These are phyloP conservation scores for Passer montanus DNA, from an alignment of 2,113 vertebrate species.

Conservation along the genomic window DNA sequence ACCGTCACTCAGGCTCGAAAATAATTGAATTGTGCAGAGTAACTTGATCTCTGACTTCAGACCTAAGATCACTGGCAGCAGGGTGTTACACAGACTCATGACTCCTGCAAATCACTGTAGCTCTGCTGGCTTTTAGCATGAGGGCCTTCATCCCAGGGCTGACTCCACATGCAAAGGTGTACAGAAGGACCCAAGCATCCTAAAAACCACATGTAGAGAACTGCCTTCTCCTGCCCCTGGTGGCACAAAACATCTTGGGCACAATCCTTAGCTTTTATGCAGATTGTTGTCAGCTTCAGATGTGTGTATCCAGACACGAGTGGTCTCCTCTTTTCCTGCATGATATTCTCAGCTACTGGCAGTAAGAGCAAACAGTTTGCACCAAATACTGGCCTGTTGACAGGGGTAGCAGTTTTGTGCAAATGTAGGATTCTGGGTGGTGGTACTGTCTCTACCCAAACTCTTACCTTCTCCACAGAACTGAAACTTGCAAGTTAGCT, in stretches of 20 bases:
- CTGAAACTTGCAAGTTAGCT: neutral
- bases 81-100: neutral
- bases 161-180: rapidly evolving
- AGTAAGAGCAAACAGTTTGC: neutral
- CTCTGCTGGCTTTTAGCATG: neutral
- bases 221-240: neutral
- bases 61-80: neutral
- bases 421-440: neutral
- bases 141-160: neutral
- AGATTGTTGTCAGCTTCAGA: neutral
- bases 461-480: neutral
- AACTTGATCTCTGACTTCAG: slow-evolving; percentile 1
- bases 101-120: neutral
- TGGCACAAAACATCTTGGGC: neutral
- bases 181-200: neutral
- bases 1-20: slow-evolving; percentile 10
- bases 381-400: neutral
- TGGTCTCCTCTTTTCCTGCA: neutral
- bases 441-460: neutral
- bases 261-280: neutral
- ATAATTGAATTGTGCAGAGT: slow-evolving; percentile 25
- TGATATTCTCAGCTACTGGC: neutral
- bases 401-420: neutral
- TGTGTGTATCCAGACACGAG: neutral
- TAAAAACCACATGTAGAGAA: neutral